Percentiles rank a stretch among this genome's conserved stretches.
Evolutionary conservation across 2,888 invertebrate species (phyloP).

Genomic region (Pyrrhosoma nymphula): DNA sequence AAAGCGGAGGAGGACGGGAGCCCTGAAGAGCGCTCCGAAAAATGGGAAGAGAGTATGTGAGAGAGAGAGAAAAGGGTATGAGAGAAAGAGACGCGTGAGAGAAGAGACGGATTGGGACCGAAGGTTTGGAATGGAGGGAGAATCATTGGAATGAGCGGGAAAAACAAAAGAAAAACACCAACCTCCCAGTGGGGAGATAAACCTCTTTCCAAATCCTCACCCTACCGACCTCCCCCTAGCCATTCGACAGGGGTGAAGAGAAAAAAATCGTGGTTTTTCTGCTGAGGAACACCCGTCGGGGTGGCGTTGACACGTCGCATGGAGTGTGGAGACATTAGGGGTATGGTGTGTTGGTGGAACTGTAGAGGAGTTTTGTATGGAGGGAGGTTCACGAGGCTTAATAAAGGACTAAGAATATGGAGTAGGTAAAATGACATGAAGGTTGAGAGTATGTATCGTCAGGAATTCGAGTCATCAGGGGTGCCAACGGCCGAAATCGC

Average conservation of each 20-base stretch:
- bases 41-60: not conserved
- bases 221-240: not conserved
- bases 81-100: not conserved
- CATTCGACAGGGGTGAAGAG: not conserved
- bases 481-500: constrained; percentile 46
- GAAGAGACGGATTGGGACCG: not conserved
- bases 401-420: not conserved
- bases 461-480: constrained; percentile 55
- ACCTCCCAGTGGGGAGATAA: constrained; percentile 33
- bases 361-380: not conserved
- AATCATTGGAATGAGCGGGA: not conserved
- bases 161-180: constrained; percentile 23
- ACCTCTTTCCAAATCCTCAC: constrained; percentile 24
- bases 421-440: not conserved
- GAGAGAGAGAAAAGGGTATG: not conserved
- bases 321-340: not conserved
- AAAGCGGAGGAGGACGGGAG: constrained; percentile 35
- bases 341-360: not conserved
- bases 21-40: constrained; percentile 20
- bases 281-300: not conserved
- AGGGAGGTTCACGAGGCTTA: not conserved
- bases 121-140: not conserved
- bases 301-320: not conserved
- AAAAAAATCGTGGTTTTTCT: constrained; percentile 12
- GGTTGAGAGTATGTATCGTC: constrained; percentile 5